phyloP scores from a whole-genome alignment of 2,797 vertebrate genomes.

The Urophycis tenuis region DNA sequence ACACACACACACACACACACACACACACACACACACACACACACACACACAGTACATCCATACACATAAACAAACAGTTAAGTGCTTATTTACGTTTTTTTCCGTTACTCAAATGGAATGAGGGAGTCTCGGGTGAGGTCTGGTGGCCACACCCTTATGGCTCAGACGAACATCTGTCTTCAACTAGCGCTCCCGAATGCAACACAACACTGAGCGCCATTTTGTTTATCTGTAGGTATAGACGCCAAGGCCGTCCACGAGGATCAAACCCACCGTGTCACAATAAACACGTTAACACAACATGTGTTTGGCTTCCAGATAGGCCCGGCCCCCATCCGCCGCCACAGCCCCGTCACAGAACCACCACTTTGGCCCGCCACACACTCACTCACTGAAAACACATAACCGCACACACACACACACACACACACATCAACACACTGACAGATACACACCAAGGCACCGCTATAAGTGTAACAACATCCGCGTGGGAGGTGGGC shows the following conservation, averaged over 20 bases:
- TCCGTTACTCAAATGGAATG: conserved; percentile 32
- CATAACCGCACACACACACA: conserved; percentile 23
- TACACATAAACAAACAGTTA: neutral
- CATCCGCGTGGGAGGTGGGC: conserved; percentile 66
- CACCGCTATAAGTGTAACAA: conserved; percentile 42
- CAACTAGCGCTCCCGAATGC: conserved; percentile 24
- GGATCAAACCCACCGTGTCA: conserved; percentile 41
- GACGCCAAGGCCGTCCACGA: conserved; percentile 29
- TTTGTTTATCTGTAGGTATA: conserved; percentile 44
- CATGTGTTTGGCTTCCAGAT: conserved; percentile 35
- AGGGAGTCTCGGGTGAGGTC: conserved; percentile 37
- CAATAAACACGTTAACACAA: conserved; percentile 27
- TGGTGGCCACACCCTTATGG: conserved; percentile 46
- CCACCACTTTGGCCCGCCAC: conserved; percentile 34
- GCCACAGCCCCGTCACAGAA: conserved; percentile 16
- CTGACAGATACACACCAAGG: conserved; percentile 25
- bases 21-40: conserved; percentile 12
- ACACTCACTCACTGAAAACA: conserved; percentile 32
- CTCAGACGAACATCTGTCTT: conserved; percentile 56
- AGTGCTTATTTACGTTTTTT: neutral
- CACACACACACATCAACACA: conserved; percentile 22
- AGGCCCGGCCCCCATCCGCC: conserved; percentile 43
- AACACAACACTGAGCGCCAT: conserved; percentile 22
- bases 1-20: conserved; percentile 35
- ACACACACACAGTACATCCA: neutral